Percentiles rank a stretch among this genome's conserved stretches.
These are phyloP conservation scores for Chionoecetes opilio DNA, from an alignment of 1,140 invertebrate species.

Conservation along the genomic window DNA sequence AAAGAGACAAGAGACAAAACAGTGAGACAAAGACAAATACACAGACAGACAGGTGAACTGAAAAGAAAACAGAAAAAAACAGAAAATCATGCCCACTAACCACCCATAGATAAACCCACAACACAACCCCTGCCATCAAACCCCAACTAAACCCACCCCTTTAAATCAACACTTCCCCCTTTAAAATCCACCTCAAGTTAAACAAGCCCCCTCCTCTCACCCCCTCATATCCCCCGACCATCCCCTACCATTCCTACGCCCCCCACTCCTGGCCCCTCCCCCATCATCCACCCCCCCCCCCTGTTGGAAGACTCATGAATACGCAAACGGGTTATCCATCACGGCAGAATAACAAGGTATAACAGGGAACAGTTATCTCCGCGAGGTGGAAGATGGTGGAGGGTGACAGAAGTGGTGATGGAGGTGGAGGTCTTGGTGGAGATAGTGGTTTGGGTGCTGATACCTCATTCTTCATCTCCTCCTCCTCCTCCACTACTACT, in stretches of 20 bases:
- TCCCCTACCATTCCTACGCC: not conserved
- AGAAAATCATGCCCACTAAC: no score
- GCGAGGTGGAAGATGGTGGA: not conserved
- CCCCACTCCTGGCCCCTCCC: no score
- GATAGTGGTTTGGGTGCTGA: not conserved
- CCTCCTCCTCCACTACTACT: not conserved
- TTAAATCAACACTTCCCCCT: not conserved
- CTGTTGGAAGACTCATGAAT: slow-evolving; percentile 37
- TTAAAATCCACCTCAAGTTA: not conserved
- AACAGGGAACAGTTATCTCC: slow-evolving; percentile 35
- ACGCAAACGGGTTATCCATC: slow-evolving; percentile 48
- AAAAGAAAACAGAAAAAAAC: not conserved
- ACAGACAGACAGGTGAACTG: not conserved
- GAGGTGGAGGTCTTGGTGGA: slow-evolving; percentile 34
- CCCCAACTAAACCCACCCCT: not conserved
- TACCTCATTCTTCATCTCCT: slow-evolving; percentile 20
- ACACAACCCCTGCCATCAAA: no score
- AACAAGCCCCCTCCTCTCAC: no score
- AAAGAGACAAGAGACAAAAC: no score
- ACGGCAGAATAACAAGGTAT: slow-evolving; percentile 36
- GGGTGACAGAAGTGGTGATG: not conserved
- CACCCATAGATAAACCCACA: no score
- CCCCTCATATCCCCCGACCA: no score
- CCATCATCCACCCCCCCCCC: not conserved
- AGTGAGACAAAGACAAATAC: not conserved